Percentiles rank a stretch among this genome's conserved stretches.
phyloP scores from a whole-genome alignment of 2,113 vertebrate genomes.

The Lamprologus ornatipinnis region DNA sequence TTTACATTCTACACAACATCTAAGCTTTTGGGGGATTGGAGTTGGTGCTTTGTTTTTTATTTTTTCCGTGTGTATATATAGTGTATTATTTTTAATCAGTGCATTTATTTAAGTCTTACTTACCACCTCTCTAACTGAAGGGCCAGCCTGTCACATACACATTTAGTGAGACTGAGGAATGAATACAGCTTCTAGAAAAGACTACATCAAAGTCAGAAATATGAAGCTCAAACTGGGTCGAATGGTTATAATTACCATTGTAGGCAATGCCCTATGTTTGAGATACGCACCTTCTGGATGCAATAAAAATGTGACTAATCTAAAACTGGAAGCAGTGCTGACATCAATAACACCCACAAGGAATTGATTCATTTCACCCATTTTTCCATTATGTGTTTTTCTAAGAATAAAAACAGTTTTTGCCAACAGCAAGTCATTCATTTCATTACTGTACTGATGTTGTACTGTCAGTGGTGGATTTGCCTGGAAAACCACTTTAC shows the following conservation, averaged over 20 bases:
- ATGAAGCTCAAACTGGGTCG: neutral
- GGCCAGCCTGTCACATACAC: accelerated
- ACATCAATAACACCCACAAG: neutral
- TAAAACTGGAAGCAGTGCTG: neutral
- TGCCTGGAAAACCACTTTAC: neutral
- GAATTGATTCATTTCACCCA: neutral
- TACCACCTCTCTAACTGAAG: neutral
- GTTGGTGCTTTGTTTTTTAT: neutral
- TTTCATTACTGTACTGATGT: neutral
- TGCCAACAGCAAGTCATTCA: neutral
- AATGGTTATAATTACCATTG: neutral
- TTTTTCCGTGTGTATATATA: neutral
- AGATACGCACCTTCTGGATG: neutral
- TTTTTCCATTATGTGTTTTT: neutral
- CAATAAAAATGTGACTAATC: neutral
- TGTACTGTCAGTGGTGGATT: neutral
- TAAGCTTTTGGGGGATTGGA: neutral
- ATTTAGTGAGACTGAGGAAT: neutral
- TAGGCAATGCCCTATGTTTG: neutral
- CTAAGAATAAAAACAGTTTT: neutral
- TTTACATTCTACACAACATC: neutral
- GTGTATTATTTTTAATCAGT: neutral
- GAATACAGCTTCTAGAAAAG: neutral
- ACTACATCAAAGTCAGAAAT: neutral
- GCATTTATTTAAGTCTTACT: neutral